Evolutionary conservation across 1,140 invertebrate genomes (phyloP).

Genomic region (Saxidomus purpurata): DNA sequence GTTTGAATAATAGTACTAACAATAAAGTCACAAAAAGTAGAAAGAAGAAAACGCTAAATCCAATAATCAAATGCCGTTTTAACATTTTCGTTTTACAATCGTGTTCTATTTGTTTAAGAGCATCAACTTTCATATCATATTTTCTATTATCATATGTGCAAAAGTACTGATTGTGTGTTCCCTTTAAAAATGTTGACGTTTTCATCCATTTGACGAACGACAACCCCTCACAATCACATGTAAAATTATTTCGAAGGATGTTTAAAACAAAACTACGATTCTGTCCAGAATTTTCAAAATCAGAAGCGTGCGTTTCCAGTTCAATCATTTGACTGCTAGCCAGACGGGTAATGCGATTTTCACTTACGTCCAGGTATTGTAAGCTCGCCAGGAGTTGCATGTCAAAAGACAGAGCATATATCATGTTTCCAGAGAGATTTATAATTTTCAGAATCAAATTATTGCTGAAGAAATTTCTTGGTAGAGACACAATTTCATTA

Average conservation of each 20-base stretch:
- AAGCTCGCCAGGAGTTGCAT: neutral
- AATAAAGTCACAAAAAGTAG: neutral
- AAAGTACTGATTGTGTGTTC: neutral
- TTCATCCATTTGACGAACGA: neutral
- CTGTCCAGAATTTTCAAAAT: neutral
- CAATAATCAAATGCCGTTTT: neutral
- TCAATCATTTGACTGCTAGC: neutral
- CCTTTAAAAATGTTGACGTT: neutral
- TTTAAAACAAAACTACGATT: neutral
- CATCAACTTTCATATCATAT: neutral
- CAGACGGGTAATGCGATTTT: neutral
- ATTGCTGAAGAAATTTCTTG: neutral
- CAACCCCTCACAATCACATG: neutral
- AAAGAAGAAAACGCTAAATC: neutral
- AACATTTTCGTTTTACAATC: neutral
- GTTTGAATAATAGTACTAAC: neutral
- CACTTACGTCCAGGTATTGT: neutral
- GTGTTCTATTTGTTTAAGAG: neutral
- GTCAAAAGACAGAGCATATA: neutral
- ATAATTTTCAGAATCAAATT: neutral
- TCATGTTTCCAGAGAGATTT: neutral
- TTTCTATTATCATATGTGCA: neutral
- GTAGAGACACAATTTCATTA: constrained; percentile 7
- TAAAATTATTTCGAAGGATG: neutral
- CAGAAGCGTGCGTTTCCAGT: neutral